Base-by-base conservation (phyloP, 2,113 vertebrate species). In the Sprattus sprattus region DNA sequence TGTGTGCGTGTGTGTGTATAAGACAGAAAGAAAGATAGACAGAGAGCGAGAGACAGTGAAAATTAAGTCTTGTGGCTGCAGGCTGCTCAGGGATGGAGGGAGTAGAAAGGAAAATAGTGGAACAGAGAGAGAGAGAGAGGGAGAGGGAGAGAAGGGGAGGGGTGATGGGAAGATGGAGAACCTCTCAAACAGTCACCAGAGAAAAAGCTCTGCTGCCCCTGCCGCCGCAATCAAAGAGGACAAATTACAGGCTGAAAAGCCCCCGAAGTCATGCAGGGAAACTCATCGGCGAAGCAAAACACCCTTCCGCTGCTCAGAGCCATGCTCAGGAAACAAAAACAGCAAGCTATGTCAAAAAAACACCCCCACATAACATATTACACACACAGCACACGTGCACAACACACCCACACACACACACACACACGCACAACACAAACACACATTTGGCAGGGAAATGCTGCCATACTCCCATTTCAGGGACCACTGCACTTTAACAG, bases 61-160 rank as follows among this genome's bases (percentile, higher is more conserved):
- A 89, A 87, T 89, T 82, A 88, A 89, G 75, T 83, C 22, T 32
- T 67, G 60, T 67, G 60, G 88, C 91, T 89, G 89, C 82, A 71
- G 86, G 88, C 82, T 82, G 78, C 16, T 5, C 57, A 88, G 81
- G 64, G 54, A 82, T 80, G 83, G 45, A 80, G 39, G 60, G 49
- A 83, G 44, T 18, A 64, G 83, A 3, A 6, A 81, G 45, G 16
- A 75, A 85, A 39, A 83, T 82, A 67, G 67, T 88, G 83, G 86
- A 80, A 52, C 82, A 83, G 22, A 64, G 57, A n/a, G 57, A 64
- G 20, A 64, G 6, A n/a, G 57, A 64, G 57, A n/a, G 20, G n/a
- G 20, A n/a, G 22, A 64, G 54, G 13, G 54, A 57, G 54, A 60
- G 54, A 28, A 28, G 75, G 28, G 25, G 25, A 28, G 60, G 60